phyloP scores from a whole-genome alignment of 2,113 vertebrate species.

The Aix galericulata region DNA sequence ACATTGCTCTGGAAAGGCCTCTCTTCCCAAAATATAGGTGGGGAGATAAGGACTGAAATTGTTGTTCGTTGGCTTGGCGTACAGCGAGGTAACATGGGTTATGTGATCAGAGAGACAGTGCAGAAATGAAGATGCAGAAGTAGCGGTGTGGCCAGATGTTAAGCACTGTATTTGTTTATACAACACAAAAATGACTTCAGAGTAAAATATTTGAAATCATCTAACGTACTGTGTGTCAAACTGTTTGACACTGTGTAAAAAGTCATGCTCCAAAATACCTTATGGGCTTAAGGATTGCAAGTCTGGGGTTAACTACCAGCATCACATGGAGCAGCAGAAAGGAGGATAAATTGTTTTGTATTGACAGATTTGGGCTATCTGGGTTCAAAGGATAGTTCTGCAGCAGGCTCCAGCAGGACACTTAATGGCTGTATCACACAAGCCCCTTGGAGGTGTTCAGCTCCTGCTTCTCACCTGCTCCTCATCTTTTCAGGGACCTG shows the following conservation, averaged over 20 bases:
- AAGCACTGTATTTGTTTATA: background rate
- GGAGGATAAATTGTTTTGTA: background rate
- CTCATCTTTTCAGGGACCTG: too few relatives aligned
- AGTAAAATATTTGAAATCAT: background rate
- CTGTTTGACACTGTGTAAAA: background rate
- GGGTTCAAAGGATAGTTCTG: background rate
- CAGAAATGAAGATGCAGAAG: background rate
- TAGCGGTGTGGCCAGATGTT: background rate
- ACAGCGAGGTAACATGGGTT: background rate
- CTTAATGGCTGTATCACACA: background rate
- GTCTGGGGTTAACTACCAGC: background rate
- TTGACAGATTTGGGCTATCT: background rate
- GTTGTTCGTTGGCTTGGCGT: accelerated
- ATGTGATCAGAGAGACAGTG: background rate
- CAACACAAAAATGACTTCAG: background rate
- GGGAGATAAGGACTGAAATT: background rate
- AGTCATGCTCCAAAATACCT: background rate
- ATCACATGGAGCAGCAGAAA: background rate
- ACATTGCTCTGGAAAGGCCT: background rate
- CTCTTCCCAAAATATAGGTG: background rate
- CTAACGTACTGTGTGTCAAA: background rate
- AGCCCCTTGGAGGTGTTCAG: background rate
- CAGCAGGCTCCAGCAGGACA: background rate
- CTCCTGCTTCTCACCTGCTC: background rate
- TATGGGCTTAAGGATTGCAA: background rate